Base-by-base conservation (phyloP, 2,888 invertebrate genomes). In the Lysandra bellargus region DNA sequence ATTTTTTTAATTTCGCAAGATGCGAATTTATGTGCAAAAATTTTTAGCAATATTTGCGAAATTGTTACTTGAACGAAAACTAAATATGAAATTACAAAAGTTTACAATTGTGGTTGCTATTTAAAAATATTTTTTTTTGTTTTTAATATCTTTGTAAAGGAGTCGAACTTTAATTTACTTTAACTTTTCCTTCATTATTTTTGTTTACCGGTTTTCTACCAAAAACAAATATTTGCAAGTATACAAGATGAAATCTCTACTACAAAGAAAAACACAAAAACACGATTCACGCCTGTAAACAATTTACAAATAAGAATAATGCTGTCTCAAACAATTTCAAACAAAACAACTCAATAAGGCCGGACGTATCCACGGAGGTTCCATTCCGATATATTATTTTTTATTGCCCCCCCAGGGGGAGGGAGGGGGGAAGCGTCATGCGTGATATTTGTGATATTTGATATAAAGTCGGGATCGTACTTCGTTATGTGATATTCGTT, bases 351-450 rank as follows among this genome's bases (percentile, higher is more conserved):
- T 92, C 88, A 88, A 90, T 85, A 86, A 88, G 88, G 89, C 93
- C 84, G 94, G 93, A 95, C 94, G 90, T 88, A 90, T 90, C 91
- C 90, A 88, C 86, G 90, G 87, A 86, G 95, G 94, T 94, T 93
- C 93, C 94, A 95, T 95, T 95, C 95, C 95, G 94, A 95, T 95
- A 95, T 95, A 95, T 95, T 95, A 95, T 95, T 95, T 95, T 95
- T 95, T 95, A 95, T 95, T 94, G 93, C 94, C 91, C 88, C 87
- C 91, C 90, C 88, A 81, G 81, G 84, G 79, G 86, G 87, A 1
- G 4, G 53, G 84, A 85, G 84, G 85, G 89, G 90, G 88, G 88
- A 87, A 86, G 91, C 91, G 92, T 92, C 94, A 94, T 94, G 93
- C 94, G 92, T 94, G 94, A 93, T 94, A 94, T 94, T 94, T 93